A percentile compares a stretch with the other conserved stretches of the same genome.
phyloP scores from a whole-genome alignment of 2,797 vertebrate species.

The Hylomyscus alleni region DNA sequence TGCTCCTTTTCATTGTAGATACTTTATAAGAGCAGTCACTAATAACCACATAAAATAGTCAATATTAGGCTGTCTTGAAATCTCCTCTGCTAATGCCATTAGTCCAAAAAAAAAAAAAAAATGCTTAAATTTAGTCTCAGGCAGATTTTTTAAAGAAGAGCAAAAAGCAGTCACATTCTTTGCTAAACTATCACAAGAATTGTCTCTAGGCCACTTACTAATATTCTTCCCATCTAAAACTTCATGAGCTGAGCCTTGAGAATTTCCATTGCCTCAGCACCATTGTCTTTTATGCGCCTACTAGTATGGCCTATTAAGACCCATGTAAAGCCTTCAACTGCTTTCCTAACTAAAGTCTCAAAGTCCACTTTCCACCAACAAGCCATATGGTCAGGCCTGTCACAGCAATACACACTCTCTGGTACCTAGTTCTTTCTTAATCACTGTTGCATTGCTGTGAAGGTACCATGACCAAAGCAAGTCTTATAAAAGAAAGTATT shows the following conservation, averaged over 20 bases:
- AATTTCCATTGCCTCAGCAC: neutral
- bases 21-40: neutral
- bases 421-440: neutral
- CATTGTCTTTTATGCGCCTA: neutral
- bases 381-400: neutral
- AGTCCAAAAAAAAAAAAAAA: no score
- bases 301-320: neutral
- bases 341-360: neutral
- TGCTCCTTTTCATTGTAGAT: neutral
- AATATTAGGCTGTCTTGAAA: neutral
- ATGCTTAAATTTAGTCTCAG: neutral
- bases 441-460: neutral
- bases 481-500: neutral
- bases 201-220: neutral
- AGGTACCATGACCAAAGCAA: neutral
- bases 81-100: neutral
- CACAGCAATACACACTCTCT: neutral
- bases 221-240: neutral
- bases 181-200: neutral
- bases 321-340: neutral
- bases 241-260: neutral
- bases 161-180: neutral
- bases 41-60: neutral
- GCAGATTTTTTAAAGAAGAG: neutral
- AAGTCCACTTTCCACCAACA: neutral